phyloP scores from a whole-genome alignment of 2,888 invertebrate species.

The Scelioninae gen. 1 region DNA sequence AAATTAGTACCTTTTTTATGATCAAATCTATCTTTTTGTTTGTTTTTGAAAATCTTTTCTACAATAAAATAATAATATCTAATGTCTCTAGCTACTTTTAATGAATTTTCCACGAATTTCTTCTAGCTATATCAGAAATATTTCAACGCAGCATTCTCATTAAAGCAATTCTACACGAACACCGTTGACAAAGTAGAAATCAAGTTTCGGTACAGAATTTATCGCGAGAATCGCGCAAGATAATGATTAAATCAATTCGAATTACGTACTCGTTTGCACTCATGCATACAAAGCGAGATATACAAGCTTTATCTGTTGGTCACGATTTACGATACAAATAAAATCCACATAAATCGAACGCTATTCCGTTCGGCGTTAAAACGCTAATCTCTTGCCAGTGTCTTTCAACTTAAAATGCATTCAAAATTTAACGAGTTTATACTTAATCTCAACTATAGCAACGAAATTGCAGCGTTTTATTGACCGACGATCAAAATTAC shows the following conservation, averaged over 20 bases:
- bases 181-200: background rate
- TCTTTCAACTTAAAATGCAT: constrained; percentile 33
- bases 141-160: no score
- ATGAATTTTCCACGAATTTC: no score
- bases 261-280: constrained; percentile 55
- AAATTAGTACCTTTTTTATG: no score
- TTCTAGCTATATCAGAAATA: no score
- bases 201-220: constrained; percentile 3
- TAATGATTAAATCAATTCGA: constrained; percentile 51
- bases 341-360: constrained; percentile 54
- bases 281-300: constrained; percentile 48
- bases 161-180: background rate
- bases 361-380: constrained; percentile 45
- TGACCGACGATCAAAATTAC: constrained; percentile 5
- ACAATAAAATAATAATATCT: no score
- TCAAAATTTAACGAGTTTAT: constrained; percentile 26
- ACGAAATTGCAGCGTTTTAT: background rate
- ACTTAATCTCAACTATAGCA: background rate
- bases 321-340: constrained; percentile 59
- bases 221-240: constrained; percentile 21
- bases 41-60: no score
- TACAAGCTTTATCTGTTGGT: constrained; percentile 51
- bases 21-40: no score
- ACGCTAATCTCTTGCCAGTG: constrained; percentile 33
- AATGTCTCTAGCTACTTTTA: no score